Evolutionary conservation across 2,113 vertebrate genomes (phyloP).

Genomic region (Mesembrinibis cayennensis): DNA sequence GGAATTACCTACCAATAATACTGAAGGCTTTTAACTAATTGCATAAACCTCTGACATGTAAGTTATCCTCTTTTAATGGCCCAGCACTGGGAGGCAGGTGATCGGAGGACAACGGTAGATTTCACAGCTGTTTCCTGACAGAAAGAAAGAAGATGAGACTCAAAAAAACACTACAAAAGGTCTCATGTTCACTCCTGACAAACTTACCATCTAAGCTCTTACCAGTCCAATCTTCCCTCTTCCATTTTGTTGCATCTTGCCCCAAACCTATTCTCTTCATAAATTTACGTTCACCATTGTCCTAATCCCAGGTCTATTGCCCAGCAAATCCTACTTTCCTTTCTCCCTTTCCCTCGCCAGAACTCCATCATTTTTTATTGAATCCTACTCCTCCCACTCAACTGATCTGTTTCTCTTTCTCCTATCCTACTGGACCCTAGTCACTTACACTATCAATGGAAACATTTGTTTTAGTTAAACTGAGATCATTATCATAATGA

Average conservation of each 20-base stretch:
- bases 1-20: not conserved
- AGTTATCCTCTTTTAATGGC: not conserved
- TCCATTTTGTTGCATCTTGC: not conserved
- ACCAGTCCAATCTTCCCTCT: not conserved
- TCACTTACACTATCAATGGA: not conserved
- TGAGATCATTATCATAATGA: not conserved
- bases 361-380: not conserved
- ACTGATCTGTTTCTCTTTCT: not conserved
- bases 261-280: not conserved
- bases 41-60: not conserved
- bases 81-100: not conserved
- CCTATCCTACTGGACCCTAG: fast-evolving
- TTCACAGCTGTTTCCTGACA: not conserved
- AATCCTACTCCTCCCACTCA: not conserved
- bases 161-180: not conserved
- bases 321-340: not conserved
- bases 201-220: fast-evolving
- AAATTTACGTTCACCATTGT: not conserved
- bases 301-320: not conserved
- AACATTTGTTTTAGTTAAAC: not conserved
- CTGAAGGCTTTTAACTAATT: not conserved
- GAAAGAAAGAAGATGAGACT: not conserved
- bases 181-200: not conserved
- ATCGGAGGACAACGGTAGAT: not conserved
- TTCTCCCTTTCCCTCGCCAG: not conserved